Base-by-base conservation (phyloP, 2,888 invertebrate species). In the Pterostichus niger region DNA sequence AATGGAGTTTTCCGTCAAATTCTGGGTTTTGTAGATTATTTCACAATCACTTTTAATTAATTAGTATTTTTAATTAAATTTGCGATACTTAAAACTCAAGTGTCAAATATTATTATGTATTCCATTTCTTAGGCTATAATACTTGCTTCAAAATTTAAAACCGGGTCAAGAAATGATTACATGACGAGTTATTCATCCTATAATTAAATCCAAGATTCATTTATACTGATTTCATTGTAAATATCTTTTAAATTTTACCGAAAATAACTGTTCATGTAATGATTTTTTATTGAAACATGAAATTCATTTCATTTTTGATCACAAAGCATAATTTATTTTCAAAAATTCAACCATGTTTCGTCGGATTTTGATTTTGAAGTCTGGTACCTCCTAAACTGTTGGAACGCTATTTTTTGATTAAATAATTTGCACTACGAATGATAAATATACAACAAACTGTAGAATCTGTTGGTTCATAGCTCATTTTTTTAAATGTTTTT, bases 381-480 rank as follows among this genome's bases (percentile, higher is more conserved):
- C 24, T 11, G 35, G 11, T 73, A 46, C 35, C 35, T 40, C 24
- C 77, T 44, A 44, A 52, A 52, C 35, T 75, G n/a, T 77, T 77
- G 68, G 68, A 44, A 71, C 68, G 68, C 68, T 71, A 71, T 13
- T 71, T 13, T 71, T 71, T 71, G 40, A 44, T 5, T 68, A 44
- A 68, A 44, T 71, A 40, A 71, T 75, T 82, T 82, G 82, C 82
- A 82, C 81, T 71, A 81, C 81, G 56, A 82, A 82, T 82, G 44
- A 59, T 40, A 40, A 75, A 76, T n/a, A 35, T 52, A 17, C 11
- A 56, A 17, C 24, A 24, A 24, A 24, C 5, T 56, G 56, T 56
- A 56, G 56, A 13, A 56, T 56, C 13, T 56, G 56, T 56, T 56
- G 64, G 56, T 76, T 52, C 40, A 52, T 76, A 52, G 76, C 31